Evolutionary conservation across 2,888 invertebrate species (phyloP).

Genomic region (Melanophora roralis): DNA sequence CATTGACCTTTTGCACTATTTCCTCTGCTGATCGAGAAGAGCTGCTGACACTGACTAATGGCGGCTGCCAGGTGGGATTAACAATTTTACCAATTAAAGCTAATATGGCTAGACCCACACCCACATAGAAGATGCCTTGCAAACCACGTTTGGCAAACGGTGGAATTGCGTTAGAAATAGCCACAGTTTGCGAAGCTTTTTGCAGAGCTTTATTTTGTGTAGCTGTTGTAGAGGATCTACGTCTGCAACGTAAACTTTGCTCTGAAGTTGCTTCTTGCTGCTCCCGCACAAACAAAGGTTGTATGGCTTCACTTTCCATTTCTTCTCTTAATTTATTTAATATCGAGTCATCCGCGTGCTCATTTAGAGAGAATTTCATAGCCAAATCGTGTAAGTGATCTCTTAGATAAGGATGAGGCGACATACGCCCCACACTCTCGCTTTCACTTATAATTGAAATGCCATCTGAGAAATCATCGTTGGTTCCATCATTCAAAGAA

Average conservation of each 20-base stretch:
- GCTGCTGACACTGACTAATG: slow-evolving; percentile 22
- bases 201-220: background rate
- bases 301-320: background rate
- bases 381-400: slow-evolving; percentile 68
- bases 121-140: slow-evolving; percentile 70
- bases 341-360: slow-evolving; percentile 25
- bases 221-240: slow-evolving; percentile 4
- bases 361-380: slow-evolving; percentile 51
- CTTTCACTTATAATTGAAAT: slow-evolving; percentile 76
- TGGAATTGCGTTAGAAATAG: slow-evolving; percentile 18
- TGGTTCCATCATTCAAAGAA: slow-evolving; percentile 41
- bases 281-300: background rate
- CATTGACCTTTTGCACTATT: slow-evolving; percentile 68
- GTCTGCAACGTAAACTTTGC: slow-evolving; percentile 41
- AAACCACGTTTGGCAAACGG: slow-evolving; percentile 67
- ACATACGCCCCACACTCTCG: slow-evolving; percentile 73
- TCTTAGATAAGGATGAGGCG: slow-evolving; percentile 71
- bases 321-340: slow-evolving; percentile 10
- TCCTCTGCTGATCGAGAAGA: slow-evolving; percentile 46
- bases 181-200: slow-evolving; percentile 3
- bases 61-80: slow-evolving; percentile 69
- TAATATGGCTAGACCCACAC: slow-evolving; percentile 67
- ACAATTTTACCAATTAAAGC: slow-evolving; percentile 70
- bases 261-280: background rate
- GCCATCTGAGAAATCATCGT: slow-evolving; percentile 75